Evolutionary conservation across 2,113 vertebrate genomes (phyloP).

Genomic region (Bostrychus sinensis): DNA sequence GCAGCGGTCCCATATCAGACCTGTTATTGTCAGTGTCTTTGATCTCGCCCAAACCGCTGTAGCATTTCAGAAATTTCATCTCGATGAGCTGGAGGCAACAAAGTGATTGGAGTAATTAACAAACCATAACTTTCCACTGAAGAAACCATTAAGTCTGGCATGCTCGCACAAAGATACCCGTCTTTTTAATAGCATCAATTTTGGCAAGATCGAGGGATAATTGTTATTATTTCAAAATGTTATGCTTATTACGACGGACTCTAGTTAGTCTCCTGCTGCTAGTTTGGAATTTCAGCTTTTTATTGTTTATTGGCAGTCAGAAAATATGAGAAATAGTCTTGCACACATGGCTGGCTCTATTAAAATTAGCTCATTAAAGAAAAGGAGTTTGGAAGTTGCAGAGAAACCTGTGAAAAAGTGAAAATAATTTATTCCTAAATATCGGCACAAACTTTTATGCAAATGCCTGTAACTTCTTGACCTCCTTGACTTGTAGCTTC

Average conservation of each 20-base stretch:
- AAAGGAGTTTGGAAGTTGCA: not conserved
- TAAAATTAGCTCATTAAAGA: constrained; percentile 15
- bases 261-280: constrained; percentile 9
- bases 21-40: constrained; percentile 13
- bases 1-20: not conserved
- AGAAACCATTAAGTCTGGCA: constrained; percentile 12
- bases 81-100: not conserved
- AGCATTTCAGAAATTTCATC: constrained; percentile 13
- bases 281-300: constrained; percentile 40
- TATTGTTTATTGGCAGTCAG: constrained; percentile 39
- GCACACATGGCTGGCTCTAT: constrained; percentile 11
- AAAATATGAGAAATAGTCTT: constrained; percentile 38
- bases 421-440: not conserved
- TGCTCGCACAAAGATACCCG: constrained; percentile 12
- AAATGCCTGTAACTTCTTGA: constrained; percentile 1
- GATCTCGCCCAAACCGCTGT: constrained; percentile 4
- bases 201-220: constrained; percentile 18
- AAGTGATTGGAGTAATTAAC: constrained; percentile 14
- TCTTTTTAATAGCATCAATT: constrained; percentile 28
- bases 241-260: constrained; percentile 12
- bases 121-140: not conserved
- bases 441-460: not conserved
- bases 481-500: constrained; percentile 10
- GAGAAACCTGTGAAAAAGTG: constrained; percentile 1
- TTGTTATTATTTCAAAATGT: constrained; percentile 17